Evolutionary conservation across 2,113 vertebrate species (phyloP), one percentile per base, ranked within the genome.

Genomic region (Oenanthe melanoleuca): DNA sequence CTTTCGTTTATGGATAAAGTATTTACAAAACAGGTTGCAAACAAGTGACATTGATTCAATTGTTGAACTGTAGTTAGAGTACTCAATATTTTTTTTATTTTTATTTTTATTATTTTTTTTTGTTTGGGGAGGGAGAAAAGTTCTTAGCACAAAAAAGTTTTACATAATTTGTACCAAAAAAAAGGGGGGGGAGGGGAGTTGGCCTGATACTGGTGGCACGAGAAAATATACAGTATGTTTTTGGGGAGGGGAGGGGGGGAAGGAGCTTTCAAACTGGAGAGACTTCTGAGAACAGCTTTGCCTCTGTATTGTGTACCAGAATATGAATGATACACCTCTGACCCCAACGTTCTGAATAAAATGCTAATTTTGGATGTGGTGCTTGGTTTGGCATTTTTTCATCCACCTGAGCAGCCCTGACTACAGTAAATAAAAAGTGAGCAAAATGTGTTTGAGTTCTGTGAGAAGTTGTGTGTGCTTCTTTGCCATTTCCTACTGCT

Each of bases 341-440:
- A 99, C 98, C 99, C 99, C 98, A 98, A 98, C 98, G 97, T 99
- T 99, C 98, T 98, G 98, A 99, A 99, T 99, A 99, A 99, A 99
- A 99, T 98, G 98, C 98, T 99, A 99, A 99, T 99, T 99, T 99
- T 99, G 98, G 98, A 99, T 99, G 98, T 98, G 98, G 98, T 98
- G 97, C 96, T 97, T 98, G 98, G 81, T 97, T 97, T 98, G 97
- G 89, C 92, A 24, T 95, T 98, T 94, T 93, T 98, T 95, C 6
- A 97, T 92, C 95, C 90, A 71, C 87, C 86, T 96, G 64, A 94
- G 81, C 88, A 96, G 63, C 65, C 90, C 80, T 80, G 88, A 92
- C 52, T 82, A 12, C 45, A 82, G 50, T 64, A 52, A 93, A 88
- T 85, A 96, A 73, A 96, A 89, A 61, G 45, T 65, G 78, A 7